These are phyloP conservation scores for Apolygus lucorum DNA, from an alignment of 1,140 invertebrate genomes.

Conservation along the genomic window DNA sequence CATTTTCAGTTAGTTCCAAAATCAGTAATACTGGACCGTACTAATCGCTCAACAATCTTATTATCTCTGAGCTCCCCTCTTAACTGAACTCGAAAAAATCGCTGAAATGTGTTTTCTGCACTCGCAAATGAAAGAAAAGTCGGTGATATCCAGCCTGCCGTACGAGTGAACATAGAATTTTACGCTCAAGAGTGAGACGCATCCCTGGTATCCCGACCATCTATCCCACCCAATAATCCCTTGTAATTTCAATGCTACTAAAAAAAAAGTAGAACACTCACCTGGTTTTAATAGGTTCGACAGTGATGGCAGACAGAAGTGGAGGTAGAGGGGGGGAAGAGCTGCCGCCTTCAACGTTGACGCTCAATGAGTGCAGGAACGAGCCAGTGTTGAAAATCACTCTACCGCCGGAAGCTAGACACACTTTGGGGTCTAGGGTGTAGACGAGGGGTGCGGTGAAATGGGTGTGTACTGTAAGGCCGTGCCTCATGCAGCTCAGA, in stretches of 20 bases:
- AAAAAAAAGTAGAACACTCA: slow-evolving; percentile 3
- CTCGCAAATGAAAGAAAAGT: too few relatives aligned
- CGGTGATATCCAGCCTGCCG: too few relatives aligned
- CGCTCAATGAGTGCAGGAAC: slow-evolving; percentile 54
- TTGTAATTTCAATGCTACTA: neutral
- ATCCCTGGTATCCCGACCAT: too few relatives aligned
- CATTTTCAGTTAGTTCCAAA: too few relatives aligned
- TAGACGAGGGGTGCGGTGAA: slow-evolving; percentile 51
- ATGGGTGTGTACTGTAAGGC: slow-evolving; percentile 57
- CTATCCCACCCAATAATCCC: too few relatives aligned
- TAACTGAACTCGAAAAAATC: too few relatives aligned
- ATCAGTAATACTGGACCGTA: too few relatives aligned
- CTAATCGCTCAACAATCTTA: too few relatives aligned
- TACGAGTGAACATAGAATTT: too few relatives aligned
- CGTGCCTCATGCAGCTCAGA: slow-evolving; percentile 54
- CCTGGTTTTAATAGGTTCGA: slow-evolving; percentile 24
- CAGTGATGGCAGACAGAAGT: neutral
- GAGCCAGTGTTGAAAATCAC: slow-evolving; percentile 62
- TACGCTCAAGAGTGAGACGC: too few relatives aligned
- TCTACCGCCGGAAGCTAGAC: slow-evolving; percentile 9
- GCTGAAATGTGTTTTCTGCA: too few relatives aligned
- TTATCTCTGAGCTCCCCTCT: too few relatives aligned
- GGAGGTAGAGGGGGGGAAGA: neutral
- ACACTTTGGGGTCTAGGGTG: slow-evolving; percentile 20
- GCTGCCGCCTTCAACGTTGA: slow-evolving; percentile 41